Evolutionary conservation across 2,888 invertebrate species (phyloP).

Genomic region (Drosophila neonasuta): DNA sequence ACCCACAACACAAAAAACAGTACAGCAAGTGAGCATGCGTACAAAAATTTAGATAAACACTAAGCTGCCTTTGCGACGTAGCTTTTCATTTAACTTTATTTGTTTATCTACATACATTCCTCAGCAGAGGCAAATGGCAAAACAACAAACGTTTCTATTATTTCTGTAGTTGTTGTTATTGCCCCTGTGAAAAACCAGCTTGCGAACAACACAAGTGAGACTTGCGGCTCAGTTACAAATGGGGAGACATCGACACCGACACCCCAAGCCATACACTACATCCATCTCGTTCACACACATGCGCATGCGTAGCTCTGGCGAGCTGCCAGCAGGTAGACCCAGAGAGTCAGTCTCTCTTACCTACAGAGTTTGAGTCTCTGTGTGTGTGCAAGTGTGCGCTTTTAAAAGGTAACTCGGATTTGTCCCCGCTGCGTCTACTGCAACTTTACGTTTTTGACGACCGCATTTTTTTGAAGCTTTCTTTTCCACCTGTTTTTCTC

Average conservation of each 20-base stretch:
- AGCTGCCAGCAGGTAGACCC: constrained; percentile 48
- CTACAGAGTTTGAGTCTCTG: constrained; percentile 12
- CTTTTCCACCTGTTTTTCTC: constrained; percentile 77
- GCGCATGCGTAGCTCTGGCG: constrained; percentile 66
- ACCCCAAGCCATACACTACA: constrained; percentile 55
- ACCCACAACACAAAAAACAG: constrained; percentile 19
- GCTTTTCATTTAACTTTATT: constrained; percentile 33
- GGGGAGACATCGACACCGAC: constrained; percentile 68
- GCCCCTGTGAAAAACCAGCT: constrained; percentile 63
- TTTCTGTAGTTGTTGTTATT: constrained; percentile 36
- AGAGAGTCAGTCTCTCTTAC: constrained; percentile 34
- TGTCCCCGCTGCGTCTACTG: constrained; percentile 72
- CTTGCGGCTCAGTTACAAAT: constrained; percentile 61
- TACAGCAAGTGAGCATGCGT: constrained; percentile 15
- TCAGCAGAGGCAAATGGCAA: constrained; percentile 63
- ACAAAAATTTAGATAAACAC: constrained; percentile 59
- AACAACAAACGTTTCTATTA: constrained; percentile 59
- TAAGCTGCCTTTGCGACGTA: constrained; percentile 14
- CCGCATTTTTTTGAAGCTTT: constrained; percentile 77
- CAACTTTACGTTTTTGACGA: constrained; percentile 76
- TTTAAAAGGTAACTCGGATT: constrained; percentile 72
- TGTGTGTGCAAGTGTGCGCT: constrained; percentile 42
- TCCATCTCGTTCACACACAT: constrained; percentile 57
- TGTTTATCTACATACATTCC: constrained; percentile 67
- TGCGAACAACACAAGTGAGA: constrained; percentile 52